Percentiles rank a stretch among this genome's conserved stretches.
Evolutionary conservation across 2,113 vertebrate genomes (phyloP).

Genomic region (Megaceryle torquata): DNA sequence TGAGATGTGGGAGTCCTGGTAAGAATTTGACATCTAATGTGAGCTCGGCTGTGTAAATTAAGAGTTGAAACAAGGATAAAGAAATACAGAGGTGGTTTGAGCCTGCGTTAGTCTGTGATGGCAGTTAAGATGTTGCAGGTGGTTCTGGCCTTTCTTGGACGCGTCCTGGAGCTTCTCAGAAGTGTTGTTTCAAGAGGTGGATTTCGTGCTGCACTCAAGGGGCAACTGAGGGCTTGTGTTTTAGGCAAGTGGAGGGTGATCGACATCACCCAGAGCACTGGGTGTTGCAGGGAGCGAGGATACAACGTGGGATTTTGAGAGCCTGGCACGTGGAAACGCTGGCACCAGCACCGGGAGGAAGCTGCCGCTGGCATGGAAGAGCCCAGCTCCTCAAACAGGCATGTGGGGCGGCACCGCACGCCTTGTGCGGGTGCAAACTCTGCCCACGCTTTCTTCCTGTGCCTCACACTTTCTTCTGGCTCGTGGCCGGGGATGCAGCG

Average conservation of each 20-base stretch:
- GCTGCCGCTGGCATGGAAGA: background rate
- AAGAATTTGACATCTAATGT: background rate
- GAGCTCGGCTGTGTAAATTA: background rate
- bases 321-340: background rate
- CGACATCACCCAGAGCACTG: rapidly evolving
- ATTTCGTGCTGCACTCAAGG: rapidly evolving
- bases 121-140: background rate
- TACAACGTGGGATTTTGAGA: background rate
- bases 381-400: background rate
- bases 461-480: background rate
- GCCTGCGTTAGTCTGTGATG: background rate
- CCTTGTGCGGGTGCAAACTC: too few species aligned
- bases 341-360: background rate
- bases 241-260: rapidly evolving
- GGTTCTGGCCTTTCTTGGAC: background rate
- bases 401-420: too few species aligned
- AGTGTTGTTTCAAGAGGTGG: background rate
- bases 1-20: background rate
- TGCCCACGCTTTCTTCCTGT: background rate
- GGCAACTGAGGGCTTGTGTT: background rate
- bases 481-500: too few species aligned
- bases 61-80: background rate
- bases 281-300: background rate
- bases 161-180: background rate
- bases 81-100: background rate